Evolutionary conservation across 2,113 vertebrate species (phyloP).

Genomic region (Cygnus buccinator): DNA sequence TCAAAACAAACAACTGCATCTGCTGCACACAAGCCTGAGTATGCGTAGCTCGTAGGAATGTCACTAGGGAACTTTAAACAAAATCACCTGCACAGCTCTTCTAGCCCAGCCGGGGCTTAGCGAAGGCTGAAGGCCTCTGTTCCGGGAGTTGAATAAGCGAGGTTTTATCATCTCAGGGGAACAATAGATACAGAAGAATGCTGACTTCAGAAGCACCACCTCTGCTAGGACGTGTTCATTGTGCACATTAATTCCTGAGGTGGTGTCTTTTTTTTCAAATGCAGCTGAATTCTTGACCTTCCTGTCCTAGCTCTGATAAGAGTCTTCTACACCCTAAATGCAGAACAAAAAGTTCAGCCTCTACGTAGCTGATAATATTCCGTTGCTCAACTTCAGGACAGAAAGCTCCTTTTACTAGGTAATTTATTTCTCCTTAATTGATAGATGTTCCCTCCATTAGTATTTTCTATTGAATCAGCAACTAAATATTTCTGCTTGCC

Average conservation of each 20-base stretch:
- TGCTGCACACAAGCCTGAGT: neutral
- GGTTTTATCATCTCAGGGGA: neutral
- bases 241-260: neutral
- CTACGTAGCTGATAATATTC: neutral
- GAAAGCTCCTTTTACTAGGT: neutral
- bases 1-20: rapidly evolving
- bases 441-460: neutral
- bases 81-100: neutral
- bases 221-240: neutral
- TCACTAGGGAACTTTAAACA: neutral
- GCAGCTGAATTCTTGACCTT: neutral
- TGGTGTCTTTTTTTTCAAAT: neutral
- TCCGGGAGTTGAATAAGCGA: neutral
- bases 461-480: neutral
- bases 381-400: neutral
- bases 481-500: neutral
- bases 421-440: neutral
- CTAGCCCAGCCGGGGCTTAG: neutral
- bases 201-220: neutral
- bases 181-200: neutral
- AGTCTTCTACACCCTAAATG: neutral
- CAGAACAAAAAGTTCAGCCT: neutral
- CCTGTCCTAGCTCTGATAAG: neutral
- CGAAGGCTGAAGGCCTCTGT: neutral
- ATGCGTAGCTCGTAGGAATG: neutral